Evolutionary conservation across 2,888 invertebrate genomes (phyloP), one percentile per base, ranked within the genome.

Genomic region (Aphrophora alni): DNA sequence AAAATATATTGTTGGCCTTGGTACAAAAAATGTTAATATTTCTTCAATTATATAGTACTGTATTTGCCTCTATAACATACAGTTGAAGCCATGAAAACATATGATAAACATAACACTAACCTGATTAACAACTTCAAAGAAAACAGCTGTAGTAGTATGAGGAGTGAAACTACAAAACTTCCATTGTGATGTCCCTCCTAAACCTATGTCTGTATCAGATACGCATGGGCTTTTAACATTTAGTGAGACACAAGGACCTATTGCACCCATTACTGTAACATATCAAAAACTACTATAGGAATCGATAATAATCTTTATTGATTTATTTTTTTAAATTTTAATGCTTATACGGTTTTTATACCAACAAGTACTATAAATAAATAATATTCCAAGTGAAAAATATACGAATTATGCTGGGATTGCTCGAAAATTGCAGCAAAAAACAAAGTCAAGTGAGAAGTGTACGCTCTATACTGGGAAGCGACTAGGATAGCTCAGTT

Each of bases 101-200:
- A n/a, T n/a, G n/a, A n/a, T n/a, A n/a, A n/a, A n/a, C n/a, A n/a
- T n/a, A n/a, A n/a, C n/a, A 75, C 75, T 79, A 81, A 86, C 87
- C 86, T 87, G 87, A 77, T 96, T 97, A 24, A 96, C 95, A 82
- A 99, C 97, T 91, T 99, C 99, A 89, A 99, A 98, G 90, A 98
- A 98, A 85, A 98, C 91, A 4, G 95, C 97, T 87, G 97, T 93
- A 0, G 99, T 98, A 21, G 97, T 95, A 87, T 95, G 96, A 0
- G 99, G 98, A 70, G 93, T 95, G 27, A 99, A 91, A 0, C 97
- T 95, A 89, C 99, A 98, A 90, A 99, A 93, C 89, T 99, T 99
- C 99, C 99, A 99, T 87, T 98, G 98, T 82, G 96, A 95, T 0
- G 99, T 99, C 85, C 97, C 97, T 38, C 98, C 99, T 90, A 99